Evolutionary conservation across 1,140 invertebrate species (phyloP), one percentile per base, ranked within the genome.

Genomic region (Aphaenogaster rudis): DNA sequence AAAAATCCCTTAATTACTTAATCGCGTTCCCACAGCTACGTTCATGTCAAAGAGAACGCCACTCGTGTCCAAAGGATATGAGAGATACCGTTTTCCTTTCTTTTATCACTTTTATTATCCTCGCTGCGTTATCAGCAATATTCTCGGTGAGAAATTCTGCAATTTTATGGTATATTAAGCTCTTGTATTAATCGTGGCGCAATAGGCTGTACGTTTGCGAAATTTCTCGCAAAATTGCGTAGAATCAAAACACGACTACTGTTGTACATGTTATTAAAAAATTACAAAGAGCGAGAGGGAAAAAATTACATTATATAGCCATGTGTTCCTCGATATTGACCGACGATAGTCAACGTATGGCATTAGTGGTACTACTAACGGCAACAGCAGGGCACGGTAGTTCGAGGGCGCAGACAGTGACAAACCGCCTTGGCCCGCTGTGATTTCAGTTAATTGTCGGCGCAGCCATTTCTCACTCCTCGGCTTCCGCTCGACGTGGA

Each of bases 1-100:
- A 95, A 95, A 95, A 95, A 95, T 95, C 93, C 91, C 90, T 92
- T 94, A 94, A 95, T 94, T 95, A 92, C 91, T 95, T 95, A 95
- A 95, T 95, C 93, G 89, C 88, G 89, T 95, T 90, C 57, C 50
- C 54, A 42, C 67, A 77, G 78, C 86, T 85, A 90, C 84, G 90
- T n/a, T 86, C 90, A 89, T 89, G 91, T 93, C 93, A 93, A 94
- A 93, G 92, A 88, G 81, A 91, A 84, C 71, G 57, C 48, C 48
- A 42, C 48, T 81, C 15, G 63, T 17, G 54, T 21, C 15, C 39
- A 42, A 91, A 89, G 64, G 39, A 59, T 86, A 9, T 28, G n/a
- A 59, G 36, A 57, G 69, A 21, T 57, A 42, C 15, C 4, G 11
- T 36, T 8, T 66, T 21, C 3, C 39, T 50, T 54, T 42, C 11